phyloP scores from a whole-genome alignment of 2,113 vertebrate species.

The Brienomyrus longianalis region DNA sequence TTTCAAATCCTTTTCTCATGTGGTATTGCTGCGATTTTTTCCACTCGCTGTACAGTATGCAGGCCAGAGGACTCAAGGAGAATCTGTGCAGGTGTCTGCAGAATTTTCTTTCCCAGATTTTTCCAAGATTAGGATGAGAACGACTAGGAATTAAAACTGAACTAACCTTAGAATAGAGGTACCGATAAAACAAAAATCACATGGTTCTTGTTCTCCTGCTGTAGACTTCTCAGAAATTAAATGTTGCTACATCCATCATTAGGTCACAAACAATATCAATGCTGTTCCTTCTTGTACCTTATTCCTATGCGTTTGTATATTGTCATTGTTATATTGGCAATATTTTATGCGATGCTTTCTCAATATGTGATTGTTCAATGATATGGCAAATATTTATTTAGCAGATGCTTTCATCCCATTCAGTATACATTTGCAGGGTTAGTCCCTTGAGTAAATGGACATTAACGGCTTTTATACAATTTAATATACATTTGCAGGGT shows the following conservation, averaged over 20 bases:
- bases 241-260: background rate
- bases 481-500: too few relatives aligned
- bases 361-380: background rate
- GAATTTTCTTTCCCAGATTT: background rate
- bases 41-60: background rate
- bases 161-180: background rate
- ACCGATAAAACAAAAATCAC: background rate
- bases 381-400: background rate
- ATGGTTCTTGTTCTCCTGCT: background rate
- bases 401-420: background rate
- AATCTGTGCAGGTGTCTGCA: background rate
- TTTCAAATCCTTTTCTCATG: background rate
- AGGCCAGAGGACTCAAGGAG: background rate
- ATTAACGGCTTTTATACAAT: too few relatives aligned
- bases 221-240: background rate
- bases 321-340: background rate
- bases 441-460: too few relatives aligned
- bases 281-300: background rate
- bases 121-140: background rate
- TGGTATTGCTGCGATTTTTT: background rate
- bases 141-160: background rate
- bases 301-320: background rate
- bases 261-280: background rate
- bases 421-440: background rate
- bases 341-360: background rate